Evolutionary conservation across 1,140 invertebrate species (phyloP), one percentile per base, ranked within the genome.

Genomic region (Drosophila erecta): DNA sequence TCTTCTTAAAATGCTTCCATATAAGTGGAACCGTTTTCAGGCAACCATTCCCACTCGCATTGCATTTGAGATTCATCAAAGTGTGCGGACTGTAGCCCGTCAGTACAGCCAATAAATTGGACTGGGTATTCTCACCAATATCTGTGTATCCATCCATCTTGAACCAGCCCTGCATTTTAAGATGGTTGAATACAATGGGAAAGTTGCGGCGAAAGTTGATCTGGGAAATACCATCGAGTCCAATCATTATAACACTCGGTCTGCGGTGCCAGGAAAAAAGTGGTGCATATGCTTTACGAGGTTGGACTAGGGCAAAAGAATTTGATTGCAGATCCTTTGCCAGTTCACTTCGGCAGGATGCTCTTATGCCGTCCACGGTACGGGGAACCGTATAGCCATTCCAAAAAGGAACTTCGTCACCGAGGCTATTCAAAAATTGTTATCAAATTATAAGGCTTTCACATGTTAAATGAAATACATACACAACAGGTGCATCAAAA

Each of bases 151-250:
- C 92, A 56, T 91, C 70, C 65, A 92, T 92, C 73, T 93, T 79
- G 81, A 93, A 76, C 95, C 94, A 92, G 80, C 78, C 67, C 81
- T 94, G 92, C 8, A 93, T 90, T 15, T 93, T 92, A 4, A 98
- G 91, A 84, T 95, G 95, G n/a, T 92, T 79, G 6, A 94, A 91
- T 1, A 96, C 96, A 75, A 93, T 93, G 2, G 96, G 96, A 95
- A 98, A 95, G 20, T 95, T 95, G 33, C 96, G 93, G 10, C 94
- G 93, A 35, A 96, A 94, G 92, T 97, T 96, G 1, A 95, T 93
- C 43, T 96, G 93, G 0, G 97, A 97, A 37, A 97, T 94, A 10
- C 95, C 96, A 84, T 97, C 96, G 46, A 97, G 94, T 2, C 96
- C 97, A 12, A 97, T 80, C 55, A 97, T 90, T 1, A 97, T 91